phyloP scores from a whole-genome alignment of 2,888 invertebrate species.

The Mycalesis mineus region DNA sequence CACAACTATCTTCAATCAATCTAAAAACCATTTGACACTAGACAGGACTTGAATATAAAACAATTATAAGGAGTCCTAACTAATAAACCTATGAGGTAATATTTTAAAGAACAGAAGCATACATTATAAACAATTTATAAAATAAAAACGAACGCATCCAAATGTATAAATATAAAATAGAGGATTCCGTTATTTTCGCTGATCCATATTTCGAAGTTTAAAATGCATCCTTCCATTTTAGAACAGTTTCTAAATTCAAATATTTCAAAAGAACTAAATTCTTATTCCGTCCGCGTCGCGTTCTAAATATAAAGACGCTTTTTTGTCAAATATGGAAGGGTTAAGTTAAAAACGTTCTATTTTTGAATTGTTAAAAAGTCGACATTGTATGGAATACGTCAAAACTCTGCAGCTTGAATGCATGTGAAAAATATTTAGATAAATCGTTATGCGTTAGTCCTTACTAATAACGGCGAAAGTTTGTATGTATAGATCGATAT shows the following conservation, averaged over 20 bases:
- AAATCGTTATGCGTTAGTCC: slow-evolving; percentile 13
- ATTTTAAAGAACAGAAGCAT: background rate
- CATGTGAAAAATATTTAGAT: slow-evolving; percentile 39
- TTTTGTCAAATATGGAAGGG: slow-evolving; percentile 79
- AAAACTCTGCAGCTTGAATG: slow-evolving; percentile 67
- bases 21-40: too few relatives aligned
- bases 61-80: background rate
- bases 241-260: slow-evolving; percentile 64
- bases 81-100: background rate
- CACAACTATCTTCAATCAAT: too few relatives aligned
- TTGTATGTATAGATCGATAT: too few relatives aligned
- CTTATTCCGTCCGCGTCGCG: slow-evolving; percentile 67
- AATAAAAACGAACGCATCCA: background rate
- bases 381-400: slow-evolving; percentile 78
- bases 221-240: slow-evolving; percentile 57
- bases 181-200: slow-evolving; percentile 47
- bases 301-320: slow-evolving; percentile 75
- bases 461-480: too few relatives aligned
- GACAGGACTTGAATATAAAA: too few relatives aligned
- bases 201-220: slow-evolving; percentile 54
- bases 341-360: slow-evolving; percentile 78
- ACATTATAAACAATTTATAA: background rate
- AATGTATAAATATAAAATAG: slow-evolving; percentile 18
- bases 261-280: slow-evolving; percentile 62
- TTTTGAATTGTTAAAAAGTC: slow-evolving; percentile 77